Evolutionary conservation across 2,888 invertebrate genomes (phyloP).

Genomic region (Cephus runcator): DNA sequence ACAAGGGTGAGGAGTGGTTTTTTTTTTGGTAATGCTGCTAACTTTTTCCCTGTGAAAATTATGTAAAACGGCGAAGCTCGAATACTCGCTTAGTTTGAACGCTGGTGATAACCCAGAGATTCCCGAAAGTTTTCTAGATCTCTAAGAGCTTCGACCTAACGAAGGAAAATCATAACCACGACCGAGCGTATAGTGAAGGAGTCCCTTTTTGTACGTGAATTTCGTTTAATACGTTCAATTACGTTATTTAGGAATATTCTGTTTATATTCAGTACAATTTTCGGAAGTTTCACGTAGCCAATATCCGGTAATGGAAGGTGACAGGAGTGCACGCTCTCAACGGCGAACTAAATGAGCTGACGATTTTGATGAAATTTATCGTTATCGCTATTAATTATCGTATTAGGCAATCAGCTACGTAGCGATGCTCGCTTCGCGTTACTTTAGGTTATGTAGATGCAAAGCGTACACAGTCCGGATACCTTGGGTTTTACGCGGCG

Average conservation of each 20-base stretch:
- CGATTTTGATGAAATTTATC: background rate
- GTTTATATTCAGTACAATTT: background rate
- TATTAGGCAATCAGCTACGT: background rate
- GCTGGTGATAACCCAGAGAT: background rate
- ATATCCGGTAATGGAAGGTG: background rate
- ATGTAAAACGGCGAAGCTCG: background rate
- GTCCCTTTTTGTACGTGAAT: background rate
- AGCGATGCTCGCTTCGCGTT: background rate
- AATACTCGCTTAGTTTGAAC: background rate
- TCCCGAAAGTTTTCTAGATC: background rate
- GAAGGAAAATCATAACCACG: background rate
- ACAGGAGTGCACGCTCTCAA: background rate
- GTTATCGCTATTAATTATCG: background rate
- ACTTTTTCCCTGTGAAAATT: background rate
- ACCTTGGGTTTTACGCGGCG: background rate
- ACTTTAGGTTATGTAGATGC: background rate
- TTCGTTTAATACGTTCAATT: background rate
- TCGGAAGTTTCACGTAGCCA: background rate
- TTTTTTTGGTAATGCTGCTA: background rate
- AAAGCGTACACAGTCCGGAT: background rate
- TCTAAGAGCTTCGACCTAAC: background rate
- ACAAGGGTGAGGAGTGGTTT: too few species aligned
- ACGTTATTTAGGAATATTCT: background rate
- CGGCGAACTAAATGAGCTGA: background rate
- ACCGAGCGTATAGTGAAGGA: background rate